Base-by-base conservation (phyloP, 2,113 vertebrate genomes). In the Plestiodon gilberti region DNA sequence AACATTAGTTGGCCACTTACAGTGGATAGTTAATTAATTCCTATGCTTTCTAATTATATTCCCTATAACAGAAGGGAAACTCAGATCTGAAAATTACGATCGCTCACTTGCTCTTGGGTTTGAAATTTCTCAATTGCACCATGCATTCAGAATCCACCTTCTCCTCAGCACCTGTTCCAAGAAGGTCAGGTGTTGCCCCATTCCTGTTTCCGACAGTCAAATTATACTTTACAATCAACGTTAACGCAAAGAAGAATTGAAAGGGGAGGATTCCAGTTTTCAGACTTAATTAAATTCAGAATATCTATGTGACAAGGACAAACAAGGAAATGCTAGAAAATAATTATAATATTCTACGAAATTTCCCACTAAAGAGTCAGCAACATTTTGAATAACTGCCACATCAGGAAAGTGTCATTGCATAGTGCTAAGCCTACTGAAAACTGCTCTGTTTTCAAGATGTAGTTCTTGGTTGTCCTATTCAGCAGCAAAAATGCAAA, bases 211-310 rank as follows among this genome's bases (percentile, higher is more conserved):
- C 33, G n/a, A 48, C 22, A 82, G 40, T 22, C 75, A 74, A 84
- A 87, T 61, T 91, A 40, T 59, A 84, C 48, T 35, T 90, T 90
- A 85, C 90, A 90, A 74, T 89, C 87, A 92, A 48, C 64, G 86
- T n/a, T 64, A 87, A 40, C 6, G 48, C 52, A 64, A 77, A 81
- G 71, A 30, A 74, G 81, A 93, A 85, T 15, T 74, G 61, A 73
- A 86, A 43, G 74, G 7, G 2, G 43, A 52, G 23, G 15, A 20
- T 77, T 40, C 74, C 85, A 22, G 79, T 76, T 38, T 91, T 83
- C 90, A 82, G 52, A 83, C 55, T 23, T 7, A 81, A 78, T 82
- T 85, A 83, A 86, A 88, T 89, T 69, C 14, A 35, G 15, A 61
- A 2, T 61, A 3, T 83, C 65, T 61, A 35, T 48, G 35, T 28